Evolutionary conservation across 2,888 invertebrate species (phyloP).

Genomic region (Macaria notata): DNA sequence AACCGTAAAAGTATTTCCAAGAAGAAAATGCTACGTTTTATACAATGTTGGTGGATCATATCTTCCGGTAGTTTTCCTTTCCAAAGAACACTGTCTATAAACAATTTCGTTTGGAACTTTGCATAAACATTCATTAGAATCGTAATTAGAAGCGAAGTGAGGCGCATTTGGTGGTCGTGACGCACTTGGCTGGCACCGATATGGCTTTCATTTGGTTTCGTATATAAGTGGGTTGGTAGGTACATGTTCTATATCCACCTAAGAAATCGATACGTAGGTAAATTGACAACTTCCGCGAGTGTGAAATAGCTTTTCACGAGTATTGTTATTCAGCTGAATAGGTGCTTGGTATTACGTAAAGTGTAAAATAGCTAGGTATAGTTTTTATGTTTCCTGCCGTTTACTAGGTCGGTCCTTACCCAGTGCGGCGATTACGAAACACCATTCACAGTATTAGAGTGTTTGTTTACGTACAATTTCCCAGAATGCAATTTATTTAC

Average conservation of each 20-base stretch:
- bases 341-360: slow-evolving; percentile 1
- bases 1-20: not conserved
- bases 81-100: slow-evolving; percentile 5
- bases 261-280: too few relatives aligned
- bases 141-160: slow-evolving; percentile 9
- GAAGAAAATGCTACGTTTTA: not conserved
- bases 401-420: too few relatives aligned
- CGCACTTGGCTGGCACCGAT: slow-evolving; percentile 40
- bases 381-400: too few relatives aligned
- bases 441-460: slow-evolving; percentile 1
- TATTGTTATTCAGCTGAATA: too few relatives aligned
- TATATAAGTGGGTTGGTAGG: too few relatives aligned
- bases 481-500: slow-evolving; percentile 24
- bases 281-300: slow-evolving; percentile 6
- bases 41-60: slow-evolving; percentile 1
- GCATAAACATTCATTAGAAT: slow-evolving; percentile 12
- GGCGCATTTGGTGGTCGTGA: slow-evolving; percentile 20
- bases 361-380: not conserved
- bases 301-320: slow-evolving; percentile 1
- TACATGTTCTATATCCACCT: too few relatives aligned
- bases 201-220: slow-evolving; percentile 6
- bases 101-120: slow-evolving; percentile 5
- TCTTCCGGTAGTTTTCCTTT: slow-evolving; percentile 5
- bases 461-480: slow-evolving; percentile 5
- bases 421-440: not conserved